phyloP scores from a whole-genome alignment of 2,113 vertebrate species.

The Dromaius novaehollandiae region DNA sequence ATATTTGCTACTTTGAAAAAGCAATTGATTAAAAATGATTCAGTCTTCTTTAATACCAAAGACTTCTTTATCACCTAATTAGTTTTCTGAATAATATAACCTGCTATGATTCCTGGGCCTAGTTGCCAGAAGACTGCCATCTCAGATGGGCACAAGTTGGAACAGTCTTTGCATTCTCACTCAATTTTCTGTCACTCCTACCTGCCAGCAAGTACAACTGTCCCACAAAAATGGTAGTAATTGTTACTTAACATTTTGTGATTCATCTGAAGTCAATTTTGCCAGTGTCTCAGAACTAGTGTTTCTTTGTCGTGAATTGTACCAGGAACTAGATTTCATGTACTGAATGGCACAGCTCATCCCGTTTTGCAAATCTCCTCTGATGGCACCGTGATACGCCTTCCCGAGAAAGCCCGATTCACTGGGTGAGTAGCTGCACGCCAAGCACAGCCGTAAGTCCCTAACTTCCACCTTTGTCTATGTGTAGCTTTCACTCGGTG shows the following conservation, averaged over 20 bases:
- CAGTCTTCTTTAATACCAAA: neutral
- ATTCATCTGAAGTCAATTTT: neutral
- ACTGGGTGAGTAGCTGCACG: slow-evolving; percentile 77
- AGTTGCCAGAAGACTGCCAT: neutral
- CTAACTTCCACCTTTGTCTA: neutral
- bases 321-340: slow-evolving; percentile 89
- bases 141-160: neutral
- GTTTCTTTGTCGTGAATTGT: slow-evolving; percentile 2
- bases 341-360: slow-evolving; percentile 85
- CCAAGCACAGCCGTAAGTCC: neutral
- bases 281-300: neutral
- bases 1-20: neutral
- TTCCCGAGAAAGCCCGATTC: slow-evolving; percentile 76
- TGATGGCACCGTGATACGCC: slow-evolving; percentile 80
- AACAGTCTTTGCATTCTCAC: neutral
- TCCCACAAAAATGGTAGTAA: neutral
- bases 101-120: neutral
- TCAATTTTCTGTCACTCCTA: neutral
- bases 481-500: neutral
- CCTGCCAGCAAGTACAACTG: neutral
- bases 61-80: neutral
- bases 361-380: slow-evolving; percentile 85
- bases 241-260: neutral
- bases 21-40: neutral
- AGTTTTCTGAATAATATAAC: neutral